These are phyloP conservation scores for Drosophila parvula DNA, from an alignment of 1,140 invertebrate species.

Conservation along the genomic window DNA sequence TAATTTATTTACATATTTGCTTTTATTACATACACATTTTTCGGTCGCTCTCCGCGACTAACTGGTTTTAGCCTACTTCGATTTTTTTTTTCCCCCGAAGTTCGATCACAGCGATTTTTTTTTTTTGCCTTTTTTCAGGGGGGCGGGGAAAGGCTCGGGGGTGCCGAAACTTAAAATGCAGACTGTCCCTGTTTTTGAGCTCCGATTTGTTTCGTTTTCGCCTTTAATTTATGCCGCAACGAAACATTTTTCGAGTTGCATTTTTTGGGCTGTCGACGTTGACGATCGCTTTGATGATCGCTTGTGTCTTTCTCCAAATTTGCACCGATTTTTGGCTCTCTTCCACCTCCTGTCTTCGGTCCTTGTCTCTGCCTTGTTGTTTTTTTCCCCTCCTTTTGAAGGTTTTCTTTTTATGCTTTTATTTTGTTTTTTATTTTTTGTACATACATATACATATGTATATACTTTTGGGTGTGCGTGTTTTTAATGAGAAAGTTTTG, in stretches of 20 bases:
- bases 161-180: constrained; percentile 49
- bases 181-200: constrained; percentile 10
- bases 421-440: not conserved
- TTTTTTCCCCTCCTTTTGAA: constrained; percentile 26
- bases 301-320: constrained; percentile 15
- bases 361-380: constrained; percentile 38
- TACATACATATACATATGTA: not conserved
- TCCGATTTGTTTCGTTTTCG: constrained; percentile 33
- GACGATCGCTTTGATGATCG: constrained; percentile 39
- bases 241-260: constrained; percentile 40
- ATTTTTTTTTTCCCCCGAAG: constrained; percentile 18
- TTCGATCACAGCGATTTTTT: constrained; percentile 7
- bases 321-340: constrained; percentile 11
- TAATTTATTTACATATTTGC: constrained; percentile 77
- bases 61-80: constrained; percentile 46
- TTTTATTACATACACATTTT: constrained; percentile 64
- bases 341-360: constrained; percentile 29
- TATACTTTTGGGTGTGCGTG: constrained; percentile 12
- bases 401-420: constrained; percentile 44
- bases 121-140: not conserved
- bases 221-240: constrained; percentile 60
- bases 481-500: constrained; percentile 72
- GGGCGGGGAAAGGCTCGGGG: too few species aligned
- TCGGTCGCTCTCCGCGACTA: not conserved
- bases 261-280: constrained; percentile 20